Percentiles rank a stretch among this genome's conserved stretches.
phyloP scores from a whole-genome alignment of 92 coral and sea anemone species.

The Bergia puertoricense region DNA sequence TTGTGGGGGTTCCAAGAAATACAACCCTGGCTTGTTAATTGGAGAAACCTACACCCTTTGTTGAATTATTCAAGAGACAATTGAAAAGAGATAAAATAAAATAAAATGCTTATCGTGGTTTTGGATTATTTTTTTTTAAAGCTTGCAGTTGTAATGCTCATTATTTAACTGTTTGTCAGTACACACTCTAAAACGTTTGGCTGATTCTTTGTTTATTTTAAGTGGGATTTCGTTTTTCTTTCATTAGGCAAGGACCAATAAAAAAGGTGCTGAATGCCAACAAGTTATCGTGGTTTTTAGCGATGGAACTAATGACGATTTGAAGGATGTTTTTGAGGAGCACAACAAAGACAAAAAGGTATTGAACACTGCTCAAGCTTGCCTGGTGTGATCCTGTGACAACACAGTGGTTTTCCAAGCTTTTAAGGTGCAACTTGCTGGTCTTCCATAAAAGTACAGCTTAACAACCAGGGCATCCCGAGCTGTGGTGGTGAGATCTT shows the following conservation, averaged over 20 bases:
- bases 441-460: too few relatives aligned
- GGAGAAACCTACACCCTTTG: neutral
- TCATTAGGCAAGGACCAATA: slow-evolving; percentile 1
- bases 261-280: slow-evolving; percentile 77
- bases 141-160: neutral
- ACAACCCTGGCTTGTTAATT: too few relatives aligned
- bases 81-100: neutral
- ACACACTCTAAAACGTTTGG: too few relatives aligned
- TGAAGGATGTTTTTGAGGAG: slow-evolving; percentile 62
- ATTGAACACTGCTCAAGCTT: neutral
- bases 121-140: too few relatives aligned
- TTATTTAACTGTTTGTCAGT: too few relatives aligned
- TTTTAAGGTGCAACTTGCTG: too few relatives aligned
- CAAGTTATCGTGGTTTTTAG: slow-evolving; percentile 91
- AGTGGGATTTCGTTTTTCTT: neutral
- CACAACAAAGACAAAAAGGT: slow-evolving; percentile 76
- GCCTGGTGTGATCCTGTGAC: neutral
- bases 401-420: too few relatives aligned
- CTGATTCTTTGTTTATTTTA: neutral
- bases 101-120: too few relatives aligned
- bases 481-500: neutral
- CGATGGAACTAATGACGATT: slow-evolving; percentile 88
- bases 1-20: too few relatives aligned
- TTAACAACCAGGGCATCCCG: neutral
- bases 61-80: too few relatives aligned